Base-by-base conservation (phyloP, 1,140 invertebrate genomes). In the Anastrepha ludens region DNA sequence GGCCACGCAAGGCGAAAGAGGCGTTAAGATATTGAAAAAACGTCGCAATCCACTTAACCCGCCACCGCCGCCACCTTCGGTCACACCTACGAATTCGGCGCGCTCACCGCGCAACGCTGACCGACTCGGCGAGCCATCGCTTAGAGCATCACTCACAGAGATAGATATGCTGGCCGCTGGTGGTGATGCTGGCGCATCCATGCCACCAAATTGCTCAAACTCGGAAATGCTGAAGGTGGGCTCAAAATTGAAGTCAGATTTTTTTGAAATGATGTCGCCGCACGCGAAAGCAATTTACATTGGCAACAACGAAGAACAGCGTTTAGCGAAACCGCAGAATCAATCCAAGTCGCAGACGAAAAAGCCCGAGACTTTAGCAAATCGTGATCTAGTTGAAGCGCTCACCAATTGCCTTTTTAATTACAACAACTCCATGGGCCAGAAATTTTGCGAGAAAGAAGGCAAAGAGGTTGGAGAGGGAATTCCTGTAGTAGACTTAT, bases 321-420 rank as follows among this genome's bases (percentile, higher is more conserved):
- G 67, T 44, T 44, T 29, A 41, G 11, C 9, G 13, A 74, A 70
- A 70, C 11, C 3, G 41, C 9, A 17, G 17, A 4, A 20, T 8
- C 50, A 50, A 15, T 62, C 60, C 3, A 81, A 50, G 3, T 5
- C 50, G 17, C 17, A 5, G 13, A 0, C 74, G 20, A 81, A 55
- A 11, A 20, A 81, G 17, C 2, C 47, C 2, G 74, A 50, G 7
- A 55, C 3, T 20, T 50, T 81, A 9, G 74, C 74, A 7, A 81
- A 81, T 55, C 15, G 55, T 3, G 74, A 81, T 13, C 74, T 50
- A 4, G 20, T 81, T 20, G 74, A 55, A 11, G 74, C 74, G 20
- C 47, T 81, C 20, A 81, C 74, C 50, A 81, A 81, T 9, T 55
- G 74, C 8, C 74, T 81, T 55, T 81, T 81, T 29, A 74, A 74